Evolutionary conservation across 2,797 vertebrate species (phyloP).

Genomic region (Crossoptilon crossoptilon): DNA sequence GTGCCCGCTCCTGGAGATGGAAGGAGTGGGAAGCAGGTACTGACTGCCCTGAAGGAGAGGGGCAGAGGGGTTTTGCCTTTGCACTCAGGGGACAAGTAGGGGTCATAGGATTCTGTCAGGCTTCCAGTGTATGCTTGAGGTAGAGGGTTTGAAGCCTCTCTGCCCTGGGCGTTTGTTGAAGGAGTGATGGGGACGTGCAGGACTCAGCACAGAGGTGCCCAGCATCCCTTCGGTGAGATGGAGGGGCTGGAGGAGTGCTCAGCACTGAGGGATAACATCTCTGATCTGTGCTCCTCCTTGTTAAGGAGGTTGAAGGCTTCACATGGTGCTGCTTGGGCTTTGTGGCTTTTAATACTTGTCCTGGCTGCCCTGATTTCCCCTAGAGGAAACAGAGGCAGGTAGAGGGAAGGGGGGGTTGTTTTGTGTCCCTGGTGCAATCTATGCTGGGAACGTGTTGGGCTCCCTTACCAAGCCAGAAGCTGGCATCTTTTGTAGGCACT

Average conservation of each 20-base stretch:
- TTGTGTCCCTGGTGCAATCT: background rate
- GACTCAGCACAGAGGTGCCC: background rate
- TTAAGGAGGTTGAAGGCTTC: background rate
- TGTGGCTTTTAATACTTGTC: background rate
- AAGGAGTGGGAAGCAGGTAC: constrained; percentile 5
- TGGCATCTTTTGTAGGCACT: background rate
- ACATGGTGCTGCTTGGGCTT: background rate
- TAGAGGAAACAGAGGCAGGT: background rate
- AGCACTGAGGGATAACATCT: background rate
- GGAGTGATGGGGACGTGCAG: background rate
- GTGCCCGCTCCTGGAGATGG: background rate
- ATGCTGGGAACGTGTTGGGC: background rate
- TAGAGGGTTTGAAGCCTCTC: background rate
- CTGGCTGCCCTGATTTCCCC: background rate
- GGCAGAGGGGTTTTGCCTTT: background rate
- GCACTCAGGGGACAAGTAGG: background rate
- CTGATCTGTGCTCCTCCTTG: background rate
- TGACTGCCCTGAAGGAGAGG: background rate
- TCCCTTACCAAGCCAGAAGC: background rate
- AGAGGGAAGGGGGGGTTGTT: background rate
- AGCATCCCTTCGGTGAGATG: background rate
- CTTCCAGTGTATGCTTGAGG: background rate
- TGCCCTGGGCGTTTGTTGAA: background rate
- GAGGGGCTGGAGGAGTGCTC: background rate
- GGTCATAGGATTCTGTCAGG: background rate